A percentile compares a stretch with the other conserved stretches of the same genome.
Evolutionary conservation across 2,888 invertebrate genomes (phyloP).

Genomic region (Siphonodentalium dalli): DNA sequence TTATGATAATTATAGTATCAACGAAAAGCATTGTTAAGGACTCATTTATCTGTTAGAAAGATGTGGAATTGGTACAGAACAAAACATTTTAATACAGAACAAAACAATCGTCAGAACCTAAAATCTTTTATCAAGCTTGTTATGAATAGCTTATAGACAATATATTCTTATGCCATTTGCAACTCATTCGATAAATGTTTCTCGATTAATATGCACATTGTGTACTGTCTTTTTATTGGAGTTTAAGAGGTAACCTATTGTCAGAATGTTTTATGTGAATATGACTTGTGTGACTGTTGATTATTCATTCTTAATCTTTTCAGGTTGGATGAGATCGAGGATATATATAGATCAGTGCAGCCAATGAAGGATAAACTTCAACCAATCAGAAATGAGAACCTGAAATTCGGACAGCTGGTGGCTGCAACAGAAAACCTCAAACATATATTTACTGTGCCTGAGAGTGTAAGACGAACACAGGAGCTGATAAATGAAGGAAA

Average conservation of each 20-base stretch:
- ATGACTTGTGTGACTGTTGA: not conserved
- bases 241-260: not conserved
- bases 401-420: slow-evolving; percentile 88
- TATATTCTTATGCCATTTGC: too few species aligned
- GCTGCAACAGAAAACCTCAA: slow-evolving; percentile 98
- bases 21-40: too few species aligned
- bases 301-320: slow-evolving; percentile 21
- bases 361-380: slow-evolving; percentile 81
- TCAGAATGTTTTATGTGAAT: too few species aligned
- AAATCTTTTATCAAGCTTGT: too few species aligned
- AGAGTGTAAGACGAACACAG: slow-evolving; percentile 92
- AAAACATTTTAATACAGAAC: too few species aligned
- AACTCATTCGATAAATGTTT: too few species aligned
- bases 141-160: too few species aligned
- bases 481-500: slow-evolving; percentile 95
- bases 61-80: too few species aligned
- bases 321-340: slow-evolving; percentile 80
- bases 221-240: not conserved
- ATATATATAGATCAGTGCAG: slow-evolving; percentile 78
- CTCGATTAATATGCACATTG: too few species aligned
- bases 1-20: too few species aligned
- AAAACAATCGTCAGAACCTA: too few species aligned
- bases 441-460: slow-evolving; percentile 96
- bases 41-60: too few species aligned
- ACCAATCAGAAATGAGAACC: slow-evolving; percentile 89